A percentile compares a stretch with the other conserved stretches of the same genome.
phyloP scores from a whole-genome alignment of 64 coral and sea anemone genomes.

The Stichodactyla mertensii region DNA sequence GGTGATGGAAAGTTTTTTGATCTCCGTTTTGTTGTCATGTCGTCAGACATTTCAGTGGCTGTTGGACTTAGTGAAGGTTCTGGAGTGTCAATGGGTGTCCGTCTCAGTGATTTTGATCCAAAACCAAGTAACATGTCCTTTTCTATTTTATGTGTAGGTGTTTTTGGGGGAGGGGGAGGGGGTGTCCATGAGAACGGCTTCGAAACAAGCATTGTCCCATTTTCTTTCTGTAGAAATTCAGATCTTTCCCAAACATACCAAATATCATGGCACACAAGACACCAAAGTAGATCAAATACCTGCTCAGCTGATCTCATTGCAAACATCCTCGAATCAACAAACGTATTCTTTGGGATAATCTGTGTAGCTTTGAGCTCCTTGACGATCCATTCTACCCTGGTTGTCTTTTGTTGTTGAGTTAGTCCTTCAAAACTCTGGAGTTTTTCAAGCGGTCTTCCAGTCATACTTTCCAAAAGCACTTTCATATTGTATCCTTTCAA shows the following conservation, averaged over 20 bases:
- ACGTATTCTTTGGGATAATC: conserved; percentile 67
- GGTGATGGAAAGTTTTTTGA: conserved; percentile 77
- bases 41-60: conserved; percentile 50
- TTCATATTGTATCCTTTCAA: conserved; percentile 99
- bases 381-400: conserved; percentile 96
- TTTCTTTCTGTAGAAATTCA: conserved; percentile 68
- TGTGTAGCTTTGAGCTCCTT: conserved; percentile 82
- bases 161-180: conserved; percentile 78
- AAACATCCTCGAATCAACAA: conserved; percentile 97
- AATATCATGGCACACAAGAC: conserved; percentile 96
- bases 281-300: conserved; percentile 95
- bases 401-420: conserved; percentile 92
- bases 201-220: conserved; percentile 57
- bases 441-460: conserved; percentile 77
- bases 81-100: conserved; percentile 50
- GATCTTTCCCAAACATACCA: conserved; percentile 94
- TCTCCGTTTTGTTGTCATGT: conserved; percentile 39
- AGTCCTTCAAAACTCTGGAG: conserved; percentile 94
- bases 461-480: conserved; percentile 95
- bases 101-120: conserved; percentile 60
- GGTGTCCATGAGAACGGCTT: conserved; percentile 93
- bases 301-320: conserved; percentile 92
- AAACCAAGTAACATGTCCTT: conserved; percentile 70
- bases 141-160: conserved; percentile 68
- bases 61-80: conserved; percentile 29